phyloP scores from a whole-genome alignment of 1,140 invertebrate genomes.

The Leptinotarsa texana region DNA sequence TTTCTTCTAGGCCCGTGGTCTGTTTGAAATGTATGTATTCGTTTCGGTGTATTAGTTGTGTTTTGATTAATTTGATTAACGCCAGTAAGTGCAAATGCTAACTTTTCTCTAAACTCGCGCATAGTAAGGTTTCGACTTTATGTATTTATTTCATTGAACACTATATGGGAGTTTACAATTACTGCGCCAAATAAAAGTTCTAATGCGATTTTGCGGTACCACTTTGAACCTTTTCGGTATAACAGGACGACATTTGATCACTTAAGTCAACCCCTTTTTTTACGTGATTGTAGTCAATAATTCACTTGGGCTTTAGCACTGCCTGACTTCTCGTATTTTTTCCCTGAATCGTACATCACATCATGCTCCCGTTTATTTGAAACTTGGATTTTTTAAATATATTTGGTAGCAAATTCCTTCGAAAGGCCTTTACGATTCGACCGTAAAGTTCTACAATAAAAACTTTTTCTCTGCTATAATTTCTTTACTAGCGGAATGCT shows the following conservation, averaged over 20 bases:
- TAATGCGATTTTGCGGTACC: constrained; percentile 19
- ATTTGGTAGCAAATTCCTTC: too few species aligned
- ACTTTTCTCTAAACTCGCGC: constrained; percentile 12
- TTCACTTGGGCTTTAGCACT: not conserved
- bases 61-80: constrained; percentile 3
- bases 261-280: constrained; percentile 26
- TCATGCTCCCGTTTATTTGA: constrained; percentile 4
- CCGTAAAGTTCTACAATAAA: not conserved
- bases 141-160: not conserved
- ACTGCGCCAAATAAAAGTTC: constrained; percentile 20
- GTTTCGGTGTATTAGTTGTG: not conserved
- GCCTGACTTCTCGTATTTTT: too few species aligned
- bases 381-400: not conserved
- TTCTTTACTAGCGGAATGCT: constrained; percentile 18
- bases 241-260: constrained; percentile 26
- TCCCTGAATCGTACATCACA: not conserved
- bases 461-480: not conserved
- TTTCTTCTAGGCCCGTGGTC: constrained; percentile 3
- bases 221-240: constrained; percentile 19
- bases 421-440: too few species aligned
- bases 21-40: constrained; percentile 13
- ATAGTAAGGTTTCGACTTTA: not conserved
- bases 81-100: not conserved
- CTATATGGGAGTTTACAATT: constrained; percentile 17
- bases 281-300: constrained; percentile 23